These are phyloP conservation scores for Hydrolagus colliei DNA, from an alignment of 2,797 vertebrate species.

Conservation along the genomic window DNA sequence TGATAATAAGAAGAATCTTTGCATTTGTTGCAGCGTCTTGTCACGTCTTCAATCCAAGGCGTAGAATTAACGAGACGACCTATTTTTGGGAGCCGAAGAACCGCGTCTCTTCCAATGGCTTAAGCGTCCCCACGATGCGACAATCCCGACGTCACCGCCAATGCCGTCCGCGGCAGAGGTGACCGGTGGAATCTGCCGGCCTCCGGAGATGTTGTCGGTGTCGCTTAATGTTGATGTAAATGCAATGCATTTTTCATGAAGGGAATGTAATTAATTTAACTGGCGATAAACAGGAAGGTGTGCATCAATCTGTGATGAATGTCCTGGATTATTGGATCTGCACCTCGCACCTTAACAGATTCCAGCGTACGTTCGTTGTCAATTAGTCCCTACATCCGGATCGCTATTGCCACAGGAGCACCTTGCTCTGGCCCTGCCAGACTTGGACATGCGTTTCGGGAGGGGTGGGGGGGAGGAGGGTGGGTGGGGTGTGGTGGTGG, in stretches of 20 bases:
- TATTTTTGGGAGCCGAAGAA: background rate
- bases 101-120: background rate
- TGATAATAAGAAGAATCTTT: background rate
- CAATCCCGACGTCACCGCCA: background rate
- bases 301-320: slow-evolving; percentile 27
- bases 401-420: background rate
- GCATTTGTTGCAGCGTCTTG: too few relatives aligned
- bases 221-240: slow-evolving; percentile 16
- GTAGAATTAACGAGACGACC: slow-evolving; percentile 19
- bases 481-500: too few relatives aligned
- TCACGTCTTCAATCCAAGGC: background rate
- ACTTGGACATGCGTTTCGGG: too few relatives aligned
- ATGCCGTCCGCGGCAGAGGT: slow-evolving; percentile 7
- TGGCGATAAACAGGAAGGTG: slow-evolving; percentile 23
- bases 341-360: slow-evolving; percentile 20
- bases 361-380: slow-evolving; percentile 9
- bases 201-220: slow-evolving; percentile 15
- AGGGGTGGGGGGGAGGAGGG: too few relatives aligned
- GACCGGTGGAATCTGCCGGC: background rate
- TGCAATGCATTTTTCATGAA: slow-evolving; percentile 30
- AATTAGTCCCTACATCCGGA: background rate
- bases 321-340: slow-evolving; percentile 18
- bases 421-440: too few relatives aligned
- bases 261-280: slow-evolving; percentile 31
- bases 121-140: background rate